Percentiles rank a stretch among this genome's conserved stretches.
phyloP scores from a whole-genome alignment of 2,113 vertebrate species.

The Struthidea cinerea region DNA sequence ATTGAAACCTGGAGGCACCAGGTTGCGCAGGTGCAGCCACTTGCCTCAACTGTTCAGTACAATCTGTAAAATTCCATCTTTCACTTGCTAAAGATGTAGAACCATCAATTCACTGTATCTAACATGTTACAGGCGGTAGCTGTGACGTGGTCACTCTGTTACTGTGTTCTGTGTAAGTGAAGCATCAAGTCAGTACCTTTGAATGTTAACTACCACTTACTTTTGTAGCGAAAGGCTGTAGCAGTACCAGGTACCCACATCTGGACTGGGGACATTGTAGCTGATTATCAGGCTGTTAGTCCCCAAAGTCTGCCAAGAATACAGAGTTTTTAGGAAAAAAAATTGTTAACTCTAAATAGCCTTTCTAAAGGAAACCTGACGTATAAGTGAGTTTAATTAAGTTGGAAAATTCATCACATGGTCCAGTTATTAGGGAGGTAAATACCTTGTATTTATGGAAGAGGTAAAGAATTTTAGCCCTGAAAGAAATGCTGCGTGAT shows the following conservation, averaged over 20 bases:
- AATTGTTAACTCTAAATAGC: neutral
- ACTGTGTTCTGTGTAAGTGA: neutral
- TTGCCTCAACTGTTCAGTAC: neutral
- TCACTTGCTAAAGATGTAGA: neutral
- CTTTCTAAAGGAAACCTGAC: neutral
- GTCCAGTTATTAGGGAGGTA: neutral
- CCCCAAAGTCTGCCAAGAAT: neutral
- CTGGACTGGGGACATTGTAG: neutral
- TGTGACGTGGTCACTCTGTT: fast-evolving
- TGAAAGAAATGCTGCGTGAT: neutral
- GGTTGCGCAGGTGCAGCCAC: neutral
- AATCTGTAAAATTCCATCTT: neutral
- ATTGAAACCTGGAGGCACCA: neutral
- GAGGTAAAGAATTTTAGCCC: slow-evolving; percentile 24
- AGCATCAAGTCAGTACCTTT: neutral
- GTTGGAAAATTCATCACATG: neutral
- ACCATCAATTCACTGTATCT: neutral
- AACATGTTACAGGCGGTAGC: neutral
- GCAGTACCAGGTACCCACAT: neutral
- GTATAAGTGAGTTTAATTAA: neutral
- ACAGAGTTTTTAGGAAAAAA: neutral
- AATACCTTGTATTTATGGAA: neutral
- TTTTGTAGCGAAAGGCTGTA: neutral
- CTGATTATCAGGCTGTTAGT: neutral
- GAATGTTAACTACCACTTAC: neutral